phyloP scores from a whole-genome alignment of 1,140 invertebrate species.

The Drosophila lini region DNA sequence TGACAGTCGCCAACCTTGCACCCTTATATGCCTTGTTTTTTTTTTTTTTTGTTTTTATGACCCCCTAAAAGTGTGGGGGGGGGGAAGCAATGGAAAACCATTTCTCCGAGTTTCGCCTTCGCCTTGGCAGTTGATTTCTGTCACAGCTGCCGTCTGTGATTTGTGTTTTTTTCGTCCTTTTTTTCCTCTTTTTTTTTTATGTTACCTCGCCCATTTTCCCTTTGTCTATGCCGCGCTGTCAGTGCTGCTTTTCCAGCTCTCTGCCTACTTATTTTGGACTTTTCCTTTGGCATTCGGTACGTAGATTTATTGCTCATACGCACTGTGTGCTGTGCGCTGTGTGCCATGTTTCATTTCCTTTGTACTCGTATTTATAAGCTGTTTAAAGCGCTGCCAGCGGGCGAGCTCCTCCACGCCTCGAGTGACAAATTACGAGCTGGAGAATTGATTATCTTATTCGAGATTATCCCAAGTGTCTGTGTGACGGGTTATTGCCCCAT shows the following conservation, averaged over 20 bases:
- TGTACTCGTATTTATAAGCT: slow-evolving; percentile 54
- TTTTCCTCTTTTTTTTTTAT: neutral
- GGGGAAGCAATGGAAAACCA: slow-evolving; percentile 2
- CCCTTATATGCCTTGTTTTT: neutral
- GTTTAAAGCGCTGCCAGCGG: slow-evolving; percentile 50
- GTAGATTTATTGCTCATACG: slow-evolving; percentile 74
- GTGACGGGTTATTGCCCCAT: slow-evolving; percentile 50
- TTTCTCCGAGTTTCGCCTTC: slow-evolving; percentile 48
- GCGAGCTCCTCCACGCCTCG: slow-evolving; percentile 4
- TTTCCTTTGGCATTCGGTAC: slow-evolving; percentile 40
- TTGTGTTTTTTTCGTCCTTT: slow-evolving; percentile 42
- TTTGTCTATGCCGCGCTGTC: slow-evolving; percentile 18
- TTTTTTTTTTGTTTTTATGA: neutral
- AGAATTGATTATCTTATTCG: slow-evolving; percentile 56
- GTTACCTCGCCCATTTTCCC: slow-evolving; percentile 4
- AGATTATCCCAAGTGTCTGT: slow-evolving; percentile 52
- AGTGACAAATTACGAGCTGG: slow-evolving; percentile 54
- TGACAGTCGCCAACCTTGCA: slow-evolving; percentile 45
- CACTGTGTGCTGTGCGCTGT: slow-evolving; percentile 38
- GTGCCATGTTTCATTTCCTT: slow-evolving; percentile 48
- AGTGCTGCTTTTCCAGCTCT: slow-evolving; percentile 1
- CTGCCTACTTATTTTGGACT: slow-evolving; percentile 47
- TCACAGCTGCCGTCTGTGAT: slow-evolving; percentile 74
- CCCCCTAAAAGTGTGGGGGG: neutral
- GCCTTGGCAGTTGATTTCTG: slow-evolving; percentile 76